Conservation (phyloP, 2,797 vertebrate species). For the Sarcoramphus papa region DNA sequence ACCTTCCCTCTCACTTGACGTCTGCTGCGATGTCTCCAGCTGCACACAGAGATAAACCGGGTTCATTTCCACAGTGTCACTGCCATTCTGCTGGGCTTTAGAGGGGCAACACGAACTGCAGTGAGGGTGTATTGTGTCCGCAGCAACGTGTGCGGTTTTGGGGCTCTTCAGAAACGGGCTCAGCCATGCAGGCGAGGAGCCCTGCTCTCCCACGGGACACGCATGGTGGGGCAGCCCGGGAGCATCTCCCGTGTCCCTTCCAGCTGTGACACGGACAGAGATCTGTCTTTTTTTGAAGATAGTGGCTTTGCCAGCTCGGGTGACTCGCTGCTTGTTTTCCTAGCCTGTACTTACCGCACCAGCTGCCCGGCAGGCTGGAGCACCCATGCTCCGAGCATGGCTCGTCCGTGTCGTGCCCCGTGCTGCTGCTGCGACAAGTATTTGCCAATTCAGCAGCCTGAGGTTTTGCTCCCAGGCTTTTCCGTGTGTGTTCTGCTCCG, state of each 20-base stretch:
- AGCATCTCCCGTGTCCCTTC: neutral
- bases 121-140: neutral
- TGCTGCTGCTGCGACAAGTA: neutral
- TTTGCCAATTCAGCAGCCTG: neutral
- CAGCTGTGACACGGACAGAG: neutral
- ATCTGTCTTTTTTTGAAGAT: neutral
- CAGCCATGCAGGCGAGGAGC: neutral
- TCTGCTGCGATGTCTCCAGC: constrained; percentile 40
- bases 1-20: neutral
- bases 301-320: neutral
- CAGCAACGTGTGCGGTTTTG: rapidly evolving
- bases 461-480: neutral
- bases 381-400: neutral
- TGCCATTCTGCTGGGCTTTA: constrained; percentile 1
- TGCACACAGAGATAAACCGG: constrained; percentile 20
- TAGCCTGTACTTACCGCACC: neutral
- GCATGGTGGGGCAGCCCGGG: neutral
- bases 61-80: constrained; percentile 11
- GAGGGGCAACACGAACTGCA: neutral
- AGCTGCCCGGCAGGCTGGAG: neutral
- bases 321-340: neutral
- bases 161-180: neutral
- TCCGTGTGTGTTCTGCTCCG: neutral
- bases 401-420: no score
- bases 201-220: neutral